These are phyloP conservation scores for Otocyon megalotis DNA, from an alignment of 2,113 vertebrate genomes.

Conservation along the genomic window DNA sequence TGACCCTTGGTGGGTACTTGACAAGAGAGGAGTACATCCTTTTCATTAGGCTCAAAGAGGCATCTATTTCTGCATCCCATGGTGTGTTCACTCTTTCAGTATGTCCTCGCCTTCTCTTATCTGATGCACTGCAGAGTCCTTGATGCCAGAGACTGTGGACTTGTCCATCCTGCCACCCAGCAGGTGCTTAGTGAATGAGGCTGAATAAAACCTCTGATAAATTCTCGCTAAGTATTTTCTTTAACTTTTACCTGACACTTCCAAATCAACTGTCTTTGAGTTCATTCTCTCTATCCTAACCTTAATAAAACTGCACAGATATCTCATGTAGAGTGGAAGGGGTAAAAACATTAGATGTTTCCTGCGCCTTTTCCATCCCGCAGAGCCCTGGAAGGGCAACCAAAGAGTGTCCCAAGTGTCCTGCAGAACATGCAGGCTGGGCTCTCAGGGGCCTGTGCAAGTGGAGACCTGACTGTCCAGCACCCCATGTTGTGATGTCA, in stretches of 20 bases:
- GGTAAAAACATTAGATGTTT: background rate
- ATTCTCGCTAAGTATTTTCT: background rate
- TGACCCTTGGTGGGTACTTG: background rate
- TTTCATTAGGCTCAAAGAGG: background rate
- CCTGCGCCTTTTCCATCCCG: background rate
- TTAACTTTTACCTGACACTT: background rate
- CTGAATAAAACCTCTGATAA: background rate
- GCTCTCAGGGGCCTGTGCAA: background rate
- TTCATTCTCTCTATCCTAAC: background rate
- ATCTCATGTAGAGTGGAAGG: background rate
- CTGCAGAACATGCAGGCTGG: background rate
- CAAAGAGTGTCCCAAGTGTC: background rate
- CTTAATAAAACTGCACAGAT: background rate
- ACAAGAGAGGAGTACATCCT: background rate
- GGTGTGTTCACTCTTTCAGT: fast-evolving
- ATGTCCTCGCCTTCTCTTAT: background rate
- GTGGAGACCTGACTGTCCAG: background rate
- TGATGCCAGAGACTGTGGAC: background rate
- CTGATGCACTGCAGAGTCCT: background rate
- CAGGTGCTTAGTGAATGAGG: background rate
- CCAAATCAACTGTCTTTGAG: background rate
- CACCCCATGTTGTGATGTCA: background rate
- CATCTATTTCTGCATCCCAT: background rate
- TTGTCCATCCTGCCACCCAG: background rate
- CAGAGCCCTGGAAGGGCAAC: background rate